Conservation (phyloP, 2,888 invertebrate genomes). For the Epistrophe eligans region DNA sequence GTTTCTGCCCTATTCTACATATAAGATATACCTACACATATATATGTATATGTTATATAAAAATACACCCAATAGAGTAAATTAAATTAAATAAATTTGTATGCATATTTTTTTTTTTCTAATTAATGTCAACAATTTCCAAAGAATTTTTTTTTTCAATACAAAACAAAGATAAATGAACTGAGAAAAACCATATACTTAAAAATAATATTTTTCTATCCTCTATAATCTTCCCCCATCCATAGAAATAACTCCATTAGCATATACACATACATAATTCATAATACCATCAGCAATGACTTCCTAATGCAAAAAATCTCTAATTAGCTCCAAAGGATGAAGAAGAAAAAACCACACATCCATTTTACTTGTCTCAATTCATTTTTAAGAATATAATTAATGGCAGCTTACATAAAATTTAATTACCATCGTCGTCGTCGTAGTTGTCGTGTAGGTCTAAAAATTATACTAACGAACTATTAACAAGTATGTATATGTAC, state of each 20-base stretch:
- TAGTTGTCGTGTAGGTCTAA: neutral
- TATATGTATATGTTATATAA: no score
- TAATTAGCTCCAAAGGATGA: conserved; percentile 13
- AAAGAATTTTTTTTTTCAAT: no score
- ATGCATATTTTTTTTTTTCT: no score
- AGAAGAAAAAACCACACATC: neutral
- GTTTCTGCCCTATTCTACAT: no score
- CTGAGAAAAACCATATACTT: neutral
- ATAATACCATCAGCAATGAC: neutral
- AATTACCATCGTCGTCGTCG: conserved; percentile 9
- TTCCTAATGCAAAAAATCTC: neutral
- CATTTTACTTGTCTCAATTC: conserved; percentile 22
- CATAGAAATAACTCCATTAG: neutral
- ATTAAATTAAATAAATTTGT: no score
- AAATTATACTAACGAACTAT: conserved; percentile 1
- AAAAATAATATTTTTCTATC: neutral
- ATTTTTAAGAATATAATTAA: conserved; percentile 40
- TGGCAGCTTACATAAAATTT: conserved; percentile 23
- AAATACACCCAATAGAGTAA: no score
- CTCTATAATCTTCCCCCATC: neutral
- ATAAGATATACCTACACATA: no score
- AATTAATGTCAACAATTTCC: no score
- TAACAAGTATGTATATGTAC: neutral
- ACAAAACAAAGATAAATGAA: neutral
- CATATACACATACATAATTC: neutral